These are phyloP conservation scores for Sesia bembeciformis DNA, from an alignment of 2,888 invertebrate genomes.

Conservation along the genomic window DNA sequence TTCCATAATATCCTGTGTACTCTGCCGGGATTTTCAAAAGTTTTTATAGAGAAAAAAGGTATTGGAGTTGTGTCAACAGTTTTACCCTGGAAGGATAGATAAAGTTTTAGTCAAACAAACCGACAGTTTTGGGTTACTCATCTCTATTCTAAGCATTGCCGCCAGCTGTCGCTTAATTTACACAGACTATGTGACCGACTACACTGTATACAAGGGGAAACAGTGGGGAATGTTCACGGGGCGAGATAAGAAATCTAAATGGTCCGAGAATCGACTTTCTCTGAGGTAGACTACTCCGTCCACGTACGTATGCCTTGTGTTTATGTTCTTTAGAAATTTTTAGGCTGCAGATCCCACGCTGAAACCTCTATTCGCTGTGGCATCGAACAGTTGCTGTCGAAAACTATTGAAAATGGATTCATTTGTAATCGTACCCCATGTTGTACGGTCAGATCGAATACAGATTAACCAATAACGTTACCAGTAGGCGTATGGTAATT, in stretches of 20 bases:
- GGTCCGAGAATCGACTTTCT: no score
- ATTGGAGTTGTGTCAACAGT: constrained; percentile 11
- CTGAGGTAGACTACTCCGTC: no score
- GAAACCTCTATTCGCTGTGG: no score
- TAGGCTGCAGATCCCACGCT: no score
- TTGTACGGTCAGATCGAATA: not conserved
- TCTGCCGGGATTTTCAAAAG: no score
- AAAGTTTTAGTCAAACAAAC: constrained; percentile 25
- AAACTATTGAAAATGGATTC: not conserved
- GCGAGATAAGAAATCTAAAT: no score
- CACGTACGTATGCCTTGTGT: no score
- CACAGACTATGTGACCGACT: constrained; percentile 31
- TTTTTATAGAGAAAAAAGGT: constrained; percentile 6
- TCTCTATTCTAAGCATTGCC: constrained; percentile 31
- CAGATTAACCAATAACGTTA: not conserved
- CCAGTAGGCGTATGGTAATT: no score
- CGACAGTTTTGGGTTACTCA: constrained; percentile 26
- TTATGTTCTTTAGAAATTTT: no score
- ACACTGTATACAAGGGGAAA: not conserved
- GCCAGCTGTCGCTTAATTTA: constrained; percentile 46
- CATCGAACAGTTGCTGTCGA: not conserved
- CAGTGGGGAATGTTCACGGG: no score
- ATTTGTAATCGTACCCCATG: not conserved
- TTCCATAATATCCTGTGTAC: no score
- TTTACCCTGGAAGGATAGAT: constrained; percentile 8